Evolutionary conservation across 64 coral and sea anemone genomes (phyloP).

Genomic region (Orbicella faveolata): DNA sequence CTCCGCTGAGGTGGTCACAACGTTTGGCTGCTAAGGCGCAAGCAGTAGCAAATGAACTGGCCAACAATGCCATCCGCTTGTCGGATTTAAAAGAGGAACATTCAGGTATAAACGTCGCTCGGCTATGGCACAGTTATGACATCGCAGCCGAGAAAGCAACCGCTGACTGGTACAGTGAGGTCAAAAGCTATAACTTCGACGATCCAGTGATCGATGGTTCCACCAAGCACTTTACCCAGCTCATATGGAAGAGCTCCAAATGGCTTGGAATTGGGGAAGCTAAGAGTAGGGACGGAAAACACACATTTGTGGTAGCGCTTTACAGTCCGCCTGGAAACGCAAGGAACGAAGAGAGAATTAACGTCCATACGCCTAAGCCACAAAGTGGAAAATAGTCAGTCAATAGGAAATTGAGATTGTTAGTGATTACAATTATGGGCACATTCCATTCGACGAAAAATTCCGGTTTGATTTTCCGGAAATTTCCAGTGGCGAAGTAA

Average conservation of each 20-base stretch:
- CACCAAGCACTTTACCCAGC: slow-evolving; percentile 78
- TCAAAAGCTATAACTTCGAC: slow-evolving; percentile 69
- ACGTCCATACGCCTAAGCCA: slow-evolving; percentile 59
- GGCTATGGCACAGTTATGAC: slow-evolving; percentile 50
- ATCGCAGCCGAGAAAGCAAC: slow-evolving; percentile 78
- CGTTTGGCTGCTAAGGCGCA: slow-evolving; percentile 66
- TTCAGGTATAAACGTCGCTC: slow-evolving; percentile 78
- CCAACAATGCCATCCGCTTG: slow-evolving; percentile 28
- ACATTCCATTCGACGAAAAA: too few relatives aligned
- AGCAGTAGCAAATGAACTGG: slow-evolving; percentile 61
- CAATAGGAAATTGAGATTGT: too few relatives aligned
- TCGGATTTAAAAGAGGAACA: slow-evolving; percentile 36
- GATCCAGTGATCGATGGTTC: slow-evolving; percentile 47
- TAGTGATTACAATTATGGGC: too few relatives aligned
- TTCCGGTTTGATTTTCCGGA: too few relatives aligned
- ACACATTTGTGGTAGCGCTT: slow-evolving; percentile 77
- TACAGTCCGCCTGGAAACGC: slow-evolving; percentile 82
- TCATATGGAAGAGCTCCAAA: slow-evolving; percentile 79
- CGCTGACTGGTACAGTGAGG: slow-evolving; percentile 80
- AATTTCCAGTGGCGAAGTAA: too few relatives aligned
- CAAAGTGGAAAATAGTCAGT: background rate
- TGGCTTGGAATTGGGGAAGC: slow-evolving; percentile 74
- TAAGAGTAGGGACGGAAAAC: slow-evolving; percentile 45
- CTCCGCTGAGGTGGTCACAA: slow-evolving; percentile 75
- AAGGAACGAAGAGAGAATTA: slow-evolving; percentile 27